A percentile compares a stretch with the other conserved stretches of the same genome.
phyloP scores from a whole-genome alignment of 2,113 vertebrate species.

The Bolborhynchus lineola region DNA sequence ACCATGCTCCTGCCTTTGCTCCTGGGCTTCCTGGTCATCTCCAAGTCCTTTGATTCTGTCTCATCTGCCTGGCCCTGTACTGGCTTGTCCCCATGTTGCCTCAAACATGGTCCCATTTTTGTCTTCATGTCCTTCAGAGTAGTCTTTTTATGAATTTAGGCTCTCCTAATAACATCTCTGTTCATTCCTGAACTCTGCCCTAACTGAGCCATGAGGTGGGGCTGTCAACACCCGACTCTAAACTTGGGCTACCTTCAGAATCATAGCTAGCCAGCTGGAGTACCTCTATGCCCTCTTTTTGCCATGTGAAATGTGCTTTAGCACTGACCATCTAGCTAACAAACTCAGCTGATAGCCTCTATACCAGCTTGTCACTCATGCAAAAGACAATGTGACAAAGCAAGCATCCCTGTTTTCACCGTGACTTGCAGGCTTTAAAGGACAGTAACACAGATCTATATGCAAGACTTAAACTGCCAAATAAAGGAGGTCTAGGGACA shows the following conservation, averaged over 20 bases:
- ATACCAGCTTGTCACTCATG: fast-evolving
- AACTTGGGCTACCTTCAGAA: background rate
- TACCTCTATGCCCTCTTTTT: background rate
- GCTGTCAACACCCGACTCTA: background rate
- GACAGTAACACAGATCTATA: background rate
- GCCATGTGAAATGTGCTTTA: background rate
- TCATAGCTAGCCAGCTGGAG: background rate
- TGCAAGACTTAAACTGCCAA: background rate
- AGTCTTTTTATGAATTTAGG: background rate
- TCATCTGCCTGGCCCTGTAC: background rate
- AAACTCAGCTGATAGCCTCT: background rate
- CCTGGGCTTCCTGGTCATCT: background rate
- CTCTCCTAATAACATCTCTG: background rate
- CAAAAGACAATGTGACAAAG: background rate
- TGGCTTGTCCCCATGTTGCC: background rate
- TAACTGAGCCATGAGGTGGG: background rate
- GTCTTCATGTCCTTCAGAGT: background rate
- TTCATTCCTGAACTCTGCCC: background rate
- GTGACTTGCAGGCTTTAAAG: background rate
- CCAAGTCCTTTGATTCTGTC: background rate
- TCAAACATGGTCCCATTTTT: background rate
- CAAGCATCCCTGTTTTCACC: background rate
- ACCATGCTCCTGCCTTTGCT: background rate
- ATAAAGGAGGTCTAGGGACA: background rate
- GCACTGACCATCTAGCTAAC: background rate